phyloP scores from a whole-genome alignment of 2,797 vertebrate species.

The Toxotes lorentzi region DNA sequence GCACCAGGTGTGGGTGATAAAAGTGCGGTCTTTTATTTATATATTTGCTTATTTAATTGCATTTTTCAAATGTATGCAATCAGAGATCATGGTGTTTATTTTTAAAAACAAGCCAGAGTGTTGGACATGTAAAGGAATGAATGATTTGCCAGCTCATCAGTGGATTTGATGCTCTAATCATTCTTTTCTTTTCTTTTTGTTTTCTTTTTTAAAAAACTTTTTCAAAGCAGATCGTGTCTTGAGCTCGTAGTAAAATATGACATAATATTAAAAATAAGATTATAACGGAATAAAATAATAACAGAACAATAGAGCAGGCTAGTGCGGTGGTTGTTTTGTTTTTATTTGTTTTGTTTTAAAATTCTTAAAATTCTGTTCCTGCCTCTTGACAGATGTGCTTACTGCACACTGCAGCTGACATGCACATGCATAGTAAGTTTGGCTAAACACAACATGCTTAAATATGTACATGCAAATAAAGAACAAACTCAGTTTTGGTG shows the following conservation, averaged over 20 bases:
- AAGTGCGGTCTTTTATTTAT: neutral
- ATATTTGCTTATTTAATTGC: neutral
- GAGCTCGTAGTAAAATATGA: neutral
- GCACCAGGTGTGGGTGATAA: conserved; percentile 17
- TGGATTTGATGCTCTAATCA: neutral
- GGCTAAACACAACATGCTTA: neutral
- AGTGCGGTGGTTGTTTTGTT: neutral
- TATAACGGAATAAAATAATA: neutral
- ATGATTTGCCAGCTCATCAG: neutral
- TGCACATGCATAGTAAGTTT: neutral
- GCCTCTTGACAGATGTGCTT: neutral
- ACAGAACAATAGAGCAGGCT: neutral
- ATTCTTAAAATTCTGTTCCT: neutral
- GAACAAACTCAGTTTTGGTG: conserved; percentile 1
- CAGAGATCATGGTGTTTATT: neutral
- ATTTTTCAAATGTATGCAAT: neutral
- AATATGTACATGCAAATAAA: neutral
- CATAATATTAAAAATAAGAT: neutral
- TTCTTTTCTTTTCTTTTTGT: neutral
- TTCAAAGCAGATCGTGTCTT: neutral
- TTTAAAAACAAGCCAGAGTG: neutral
- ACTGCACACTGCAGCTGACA: no score
- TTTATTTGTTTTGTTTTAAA: neutral
- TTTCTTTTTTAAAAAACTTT: neutral
- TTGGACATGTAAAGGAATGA: neutral